Percentiles rank a stretch among this genome's conserved stretches.
phyloP scores from a whole-genome alignment of 1,140 invertebrate species.

The Nasonia vitripennis region DNA sequence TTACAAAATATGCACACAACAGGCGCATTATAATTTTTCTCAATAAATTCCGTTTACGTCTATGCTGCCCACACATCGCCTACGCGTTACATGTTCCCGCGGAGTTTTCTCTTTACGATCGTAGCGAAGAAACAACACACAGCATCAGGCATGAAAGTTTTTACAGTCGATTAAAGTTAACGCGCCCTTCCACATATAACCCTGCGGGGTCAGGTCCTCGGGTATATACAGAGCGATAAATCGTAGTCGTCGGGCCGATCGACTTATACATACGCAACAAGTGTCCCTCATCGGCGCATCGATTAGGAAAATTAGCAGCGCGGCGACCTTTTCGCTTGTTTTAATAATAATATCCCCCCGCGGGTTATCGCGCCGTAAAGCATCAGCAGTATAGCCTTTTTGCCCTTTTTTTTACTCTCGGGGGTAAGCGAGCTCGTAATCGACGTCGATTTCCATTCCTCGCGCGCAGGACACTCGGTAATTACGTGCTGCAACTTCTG shows the following conservation, averaged over 20 bases:
- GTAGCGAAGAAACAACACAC: neutral
- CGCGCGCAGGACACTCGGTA: slow-evolving; percentile 27
- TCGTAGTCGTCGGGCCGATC: neutral
- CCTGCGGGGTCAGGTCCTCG: neutral
- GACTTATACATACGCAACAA: slow-evolving; percentile 26
- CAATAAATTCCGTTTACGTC: neutral
- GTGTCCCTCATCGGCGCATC: neutral
- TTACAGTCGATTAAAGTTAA: slow-evolving; percentile 4
- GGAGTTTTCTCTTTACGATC: neutral
- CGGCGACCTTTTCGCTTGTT: neutral
- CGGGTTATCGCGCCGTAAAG: neutral
- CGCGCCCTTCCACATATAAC: neutral
- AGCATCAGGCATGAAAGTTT: neutral
- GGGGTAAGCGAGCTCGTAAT: slow-evolving; percentile 17
- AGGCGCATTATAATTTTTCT: neutral
- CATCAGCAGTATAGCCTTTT: neutral
- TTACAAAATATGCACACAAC: neutral
- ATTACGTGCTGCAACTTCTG: slow-evolving; percentile 41
- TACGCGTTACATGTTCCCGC: neutral
- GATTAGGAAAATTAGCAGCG: slow-evolving; percentile 21
- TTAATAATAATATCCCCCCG: slow-evolving; percentile 25
- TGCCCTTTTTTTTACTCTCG: neutral
- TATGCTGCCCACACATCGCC: neutral
- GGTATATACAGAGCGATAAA: neutral
- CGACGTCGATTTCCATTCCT: slow-evolving; percentile 24